Evolutionary conservation across 2,797 vertebrate genomes (phyloP).

Genomic region (Silurus lanzhouensis): DNA sequence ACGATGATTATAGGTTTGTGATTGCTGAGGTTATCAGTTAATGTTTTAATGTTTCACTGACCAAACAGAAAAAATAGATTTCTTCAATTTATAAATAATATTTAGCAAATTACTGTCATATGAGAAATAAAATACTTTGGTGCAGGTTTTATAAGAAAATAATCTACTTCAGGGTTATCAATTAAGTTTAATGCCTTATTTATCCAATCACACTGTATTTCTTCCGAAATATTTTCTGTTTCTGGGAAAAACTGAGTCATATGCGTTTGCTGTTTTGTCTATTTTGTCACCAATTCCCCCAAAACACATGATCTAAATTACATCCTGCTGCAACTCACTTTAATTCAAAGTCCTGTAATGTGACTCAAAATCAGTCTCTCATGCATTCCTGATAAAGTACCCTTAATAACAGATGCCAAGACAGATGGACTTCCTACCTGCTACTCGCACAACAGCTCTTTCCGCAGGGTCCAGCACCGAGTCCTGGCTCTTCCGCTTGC

Average conservation of each 20-base stretch:
- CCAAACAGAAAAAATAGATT: neutral
- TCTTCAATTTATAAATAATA: neutral
- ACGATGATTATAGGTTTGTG: no score
- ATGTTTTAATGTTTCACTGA: no score
- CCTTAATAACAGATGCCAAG: constrained; percentile 1
- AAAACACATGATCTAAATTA: constrained; percentile 10
- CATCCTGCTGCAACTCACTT: neutral
- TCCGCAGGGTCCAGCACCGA: constrained; percentile 95
- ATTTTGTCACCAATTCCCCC: neutral
- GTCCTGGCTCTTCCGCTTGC: constrained; percentile 94
- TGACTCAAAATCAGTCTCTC: neutral
- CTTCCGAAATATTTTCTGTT: neutral
- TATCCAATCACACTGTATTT: neutral
- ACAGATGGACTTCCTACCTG: constrained; percentile 79
- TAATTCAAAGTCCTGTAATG: constrained; percentile 1
- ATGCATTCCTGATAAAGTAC: neutral
- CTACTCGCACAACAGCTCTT: constrained; percentile 93
- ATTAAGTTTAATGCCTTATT: neutral
- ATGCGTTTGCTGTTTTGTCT: neutral
- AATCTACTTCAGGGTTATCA: neutral
- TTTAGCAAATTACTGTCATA: no score
- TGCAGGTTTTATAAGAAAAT: neutral
- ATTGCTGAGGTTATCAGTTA: no score
- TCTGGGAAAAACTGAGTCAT: neutral
- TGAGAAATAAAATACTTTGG: neutral